phyloP scores from a whole-genome alignment of 2,797 vertebrate species.

The Spheniscus humboldti region DNA sequence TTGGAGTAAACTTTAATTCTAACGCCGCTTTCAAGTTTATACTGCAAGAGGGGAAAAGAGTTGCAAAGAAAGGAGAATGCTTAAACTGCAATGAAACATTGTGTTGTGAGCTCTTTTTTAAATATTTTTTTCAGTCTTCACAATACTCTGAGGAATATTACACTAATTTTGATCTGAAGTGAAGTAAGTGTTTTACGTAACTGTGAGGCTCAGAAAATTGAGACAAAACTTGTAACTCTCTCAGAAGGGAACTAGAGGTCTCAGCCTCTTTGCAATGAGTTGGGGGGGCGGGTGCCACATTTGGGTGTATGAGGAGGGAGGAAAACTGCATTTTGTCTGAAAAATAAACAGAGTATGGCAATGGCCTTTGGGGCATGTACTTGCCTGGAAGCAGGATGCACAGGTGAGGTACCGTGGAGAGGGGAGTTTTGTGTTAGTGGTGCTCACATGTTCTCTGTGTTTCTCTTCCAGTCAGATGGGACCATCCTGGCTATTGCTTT shows the following conservation, averaged over 20 bases:
- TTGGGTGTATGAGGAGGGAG: not conserved
- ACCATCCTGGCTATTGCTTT: slow-evolving; percentile 93
- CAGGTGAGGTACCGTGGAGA: not conserved
- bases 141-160: not conserved
- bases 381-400: not conserved
- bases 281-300: too few species aligned
- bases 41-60: not conserved
- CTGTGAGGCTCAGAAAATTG: not conserved
- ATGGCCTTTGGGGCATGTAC: not conserved
- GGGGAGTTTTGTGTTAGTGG: not conserved
- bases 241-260: not conserved
- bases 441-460: not conserved
- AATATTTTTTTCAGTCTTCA: not conserved
- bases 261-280: not conserved
- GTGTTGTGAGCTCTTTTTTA: not conserved
- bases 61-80: not conserved
- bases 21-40: accelerated
- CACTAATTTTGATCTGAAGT: not conserved
- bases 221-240: not conserved
- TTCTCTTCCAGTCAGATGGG: slow-evolving; percentile 86
- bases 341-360: not conserved
- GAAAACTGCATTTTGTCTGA: not conserved
- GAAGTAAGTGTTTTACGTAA: not conserved
- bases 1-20: not conserved
- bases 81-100: not conserved